Conservation (phyloP, 2,113 vertebrate species). For the Cathartes aura region DNA sequence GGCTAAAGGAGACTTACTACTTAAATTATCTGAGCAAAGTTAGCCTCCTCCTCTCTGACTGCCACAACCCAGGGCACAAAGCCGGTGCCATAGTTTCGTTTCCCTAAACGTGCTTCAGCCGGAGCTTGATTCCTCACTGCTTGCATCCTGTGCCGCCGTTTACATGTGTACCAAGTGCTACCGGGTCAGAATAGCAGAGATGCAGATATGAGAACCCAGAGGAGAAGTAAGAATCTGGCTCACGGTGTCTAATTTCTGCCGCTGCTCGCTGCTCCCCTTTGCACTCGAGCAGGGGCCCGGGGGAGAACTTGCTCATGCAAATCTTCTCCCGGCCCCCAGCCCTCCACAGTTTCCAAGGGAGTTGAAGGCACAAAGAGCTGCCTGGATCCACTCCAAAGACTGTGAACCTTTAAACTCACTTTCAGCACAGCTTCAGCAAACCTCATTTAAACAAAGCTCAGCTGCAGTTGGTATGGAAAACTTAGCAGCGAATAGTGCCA, state of each 20-base stretch:
- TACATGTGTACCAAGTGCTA: not conserved
- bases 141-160: not conserved
- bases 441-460: constrained; percentile 63
- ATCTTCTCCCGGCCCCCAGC: constrained; percentile 1
- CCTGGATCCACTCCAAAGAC: constrained; percentile 41
- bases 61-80: not conserved
- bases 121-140: not conserved
- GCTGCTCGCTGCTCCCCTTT: not conserved
- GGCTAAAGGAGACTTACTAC: not conserved
- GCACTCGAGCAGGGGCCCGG: not conserved
- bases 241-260: not conserved
- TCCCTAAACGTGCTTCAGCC: not conserved
- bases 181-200: not conserved
- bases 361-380: constrained; percentile 38
- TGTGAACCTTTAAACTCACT: constrained; percentile 67
- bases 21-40: not conserved
- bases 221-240: not conserved
- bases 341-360: constrained; percentile 40
- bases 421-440: constrained; percentile 51
- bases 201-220: rapidly evolving
- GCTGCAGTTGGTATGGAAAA: constrained; percentile 62
- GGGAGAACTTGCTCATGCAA: constrained; percentile 43
- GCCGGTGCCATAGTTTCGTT: not conserved
- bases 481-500: constrained; percentile 43
- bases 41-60: not conserved